These are phyloP conservation scores for Lymantria monacha DNA, from an alignment of 2,888 invertebrate genomes.

Conservation along the genomic window DNA sequence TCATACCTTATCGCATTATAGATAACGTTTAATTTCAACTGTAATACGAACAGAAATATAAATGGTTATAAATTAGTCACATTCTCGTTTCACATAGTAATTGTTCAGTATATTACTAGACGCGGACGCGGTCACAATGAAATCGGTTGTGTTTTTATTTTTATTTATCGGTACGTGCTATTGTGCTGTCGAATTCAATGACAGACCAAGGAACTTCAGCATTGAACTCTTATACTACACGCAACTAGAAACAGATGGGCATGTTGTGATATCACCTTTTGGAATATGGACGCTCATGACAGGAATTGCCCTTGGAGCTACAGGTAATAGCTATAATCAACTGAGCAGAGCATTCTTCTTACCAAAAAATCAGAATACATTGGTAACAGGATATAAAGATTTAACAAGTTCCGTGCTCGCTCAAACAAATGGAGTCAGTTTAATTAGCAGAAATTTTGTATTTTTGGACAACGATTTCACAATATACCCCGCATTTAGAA, in stretches of 20 bases:
- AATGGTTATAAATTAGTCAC: constrained; percentile 41
- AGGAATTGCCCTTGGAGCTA: constrained; percentile 65
- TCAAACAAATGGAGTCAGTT: constrained; percentile 55
- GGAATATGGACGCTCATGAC: constrained; percentile 78
- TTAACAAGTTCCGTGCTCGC: constrained; percentile 54
- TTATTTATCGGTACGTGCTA: constrained; percentile 50
- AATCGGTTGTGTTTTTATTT: constrained; percentile 42
- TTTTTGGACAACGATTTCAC: constrained; percentile 64
- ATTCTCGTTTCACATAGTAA: constrained; percentile 52
- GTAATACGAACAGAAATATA: constrained; percentile 1
- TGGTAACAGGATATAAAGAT: constrained; percentile 56
- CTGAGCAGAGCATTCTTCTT: constrained; percentile 60
- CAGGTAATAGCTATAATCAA: constrained; percentile 58
- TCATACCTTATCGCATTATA: not conserved
- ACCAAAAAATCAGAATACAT: constrained; percentile 44
- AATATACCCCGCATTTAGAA: constrained; percentile 49
- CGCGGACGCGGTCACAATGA: constrained; percentile 55
- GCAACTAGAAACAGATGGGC: constrained; percentile 58
- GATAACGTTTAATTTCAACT: not conserved
- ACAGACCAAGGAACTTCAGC: constrained; percentile 68
- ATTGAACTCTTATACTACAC: constrained; percentile 68
- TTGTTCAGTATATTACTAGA: constrained; percentile 52
- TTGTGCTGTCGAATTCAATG: constrained; percentile 61
- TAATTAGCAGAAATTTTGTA: constrained; percentile 66
- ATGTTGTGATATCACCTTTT: constrained; percentile 73